Percentiles rank a stretch among this genome's conserved stretches.
Evolutionary conservation across 2,888 invertebrate genomes (phyloP).

Genomic region (Petrolisthes manimaculis): DNA sequence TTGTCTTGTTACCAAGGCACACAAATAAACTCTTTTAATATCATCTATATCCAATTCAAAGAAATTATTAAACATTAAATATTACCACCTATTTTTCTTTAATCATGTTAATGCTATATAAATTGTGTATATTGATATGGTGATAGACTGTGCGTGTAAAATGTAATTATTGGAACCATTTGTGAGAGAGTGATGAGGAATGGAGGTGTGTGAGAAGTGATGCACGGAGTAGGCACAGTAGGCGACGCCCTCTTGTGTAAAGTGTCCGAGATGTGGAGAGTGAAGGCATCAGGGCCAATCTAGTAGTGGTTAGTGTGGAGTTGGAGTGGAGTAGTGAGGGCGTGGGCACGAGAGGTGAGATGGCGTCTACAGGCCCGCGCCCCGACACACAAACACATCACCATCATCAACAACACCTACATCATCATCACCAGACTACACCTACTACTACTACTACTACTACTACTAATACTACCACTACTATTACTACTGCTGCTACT

Average conservation of each 20-base stretch:
- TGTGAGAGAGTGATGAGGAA: slow-evolving; percentile 50
- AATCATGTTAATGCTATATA: too few species aligned
- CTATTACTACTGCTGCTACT: too few species aligned
- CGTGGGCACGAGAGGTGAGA: slow-evolving; percentile 44
- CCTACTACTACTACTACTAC: too few species aligned
- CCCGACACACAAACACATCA: slow-evolving; percentile 42
- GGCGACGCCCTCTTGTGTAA: slow-evolving; percentile 50
- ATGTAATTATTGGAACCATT: slow-evolving; percentile 53
- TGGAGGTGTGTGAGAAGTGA: slow-evolving; percentile 50
- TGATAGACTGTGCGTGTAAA: background rate
- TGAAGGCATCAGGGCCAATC: slow-evolving; percentile 23
- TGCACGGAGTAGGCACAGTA: slow-evolving; percentile 39
- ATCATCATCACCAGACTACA: too few species aligned
- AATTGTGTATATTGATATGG: background rate
- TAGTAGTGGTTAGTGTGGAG: slow-evolving; percentile 45
- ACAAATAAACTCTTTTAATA: slow-evolving; percentile 13
- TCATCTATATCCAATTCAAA: background rate
- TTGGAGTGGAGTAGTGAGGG: slow-evolving; percentile 44
- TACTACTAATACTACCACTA: too few species aligned
- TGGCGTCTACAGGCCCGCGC: slow-evolving; percentile 55
- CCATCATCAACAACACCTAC: too few species aligned
- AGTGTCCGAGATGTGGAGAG: slow-evolving; percentile 44
- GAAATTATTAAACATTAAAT: background rate
- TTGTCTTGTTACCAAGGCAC: background rate
- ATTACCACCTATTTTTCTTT: background rate